phyloP scores from a whole-genome alignment of 2,888 invertebrate species.

The Amiota minor region DNA sequence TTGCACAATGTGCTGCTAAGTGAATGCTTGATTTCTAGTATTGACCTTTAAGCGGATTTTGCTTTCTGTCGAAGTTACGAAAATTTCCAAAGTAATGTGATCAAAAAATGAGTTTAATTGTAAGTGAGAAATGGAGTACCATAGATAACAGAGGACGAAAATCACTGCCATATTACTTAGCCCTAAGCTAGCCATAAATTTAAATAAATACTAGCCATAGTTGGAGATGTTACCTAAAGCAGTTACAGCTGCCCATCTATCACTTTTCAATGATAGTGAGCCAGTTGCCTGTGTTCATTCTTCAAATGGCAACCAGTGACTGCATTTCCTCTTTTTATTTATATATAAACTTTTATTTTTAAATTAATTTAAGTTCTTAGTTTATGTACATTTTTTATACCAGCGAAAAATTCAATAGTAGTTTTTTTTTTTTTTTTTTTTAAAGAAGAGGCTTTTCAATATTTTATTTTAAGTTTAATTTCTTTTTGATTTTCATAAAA shows the following conservation, averaged over 20 bases:
- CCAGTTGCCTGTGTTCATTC: slow-evolving; percentile 26
- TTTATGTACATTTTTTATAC: not conserved
- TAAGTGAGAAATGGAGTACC: slow-evolving; percentile 42
- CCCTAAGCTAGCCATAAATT: slow-evolving; percentile 15
- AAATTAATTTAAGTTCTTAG: slow-evolving; percentile 10
- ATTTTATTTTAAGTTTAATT: not conserved
- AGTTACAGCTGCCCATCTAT: not conserved
- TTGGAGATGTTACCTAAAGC: slow-evolving; percentile 4
- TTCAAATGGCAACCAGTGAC: slow-evolving; percentile 55
- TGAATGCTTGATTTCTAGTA: slow-evolving; percentile 81
- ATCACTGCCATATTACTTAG: slow-evolving; percentile 61
- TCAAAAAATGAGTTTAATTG: slow-evolving; percentile 55
- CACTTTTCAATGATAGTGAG: slow-evolving; percentile 31
- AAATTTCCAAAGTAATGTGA: slow-evolving; percentile 66
- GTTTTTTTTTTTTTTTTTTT: slow-evolving; percentile 11
- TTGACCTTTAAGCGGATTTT: slow-evolving; percentile 53
- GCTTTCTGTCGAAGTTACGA: slow-evolving; percentile 41
- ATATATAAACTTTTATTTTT: not conserved
- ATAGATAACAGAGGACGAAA: slow-evolving; percentile 47
- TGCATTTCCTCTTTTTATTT: slow-evolving; percentile 48
- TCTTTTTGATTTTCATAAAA: not conserved
- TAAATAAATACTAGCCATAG: not conserved
- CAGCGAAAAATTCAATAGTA: slow-evolving; percentile 27
- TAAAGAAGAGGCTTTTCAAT: slow-evolving; percentile 32
- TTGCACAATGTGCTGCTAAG: slow-evolving; percentile 88